Base-by-base conservation (phyloP, 2,888 invertebrate genomes). In the Neria commutata region DNA sequence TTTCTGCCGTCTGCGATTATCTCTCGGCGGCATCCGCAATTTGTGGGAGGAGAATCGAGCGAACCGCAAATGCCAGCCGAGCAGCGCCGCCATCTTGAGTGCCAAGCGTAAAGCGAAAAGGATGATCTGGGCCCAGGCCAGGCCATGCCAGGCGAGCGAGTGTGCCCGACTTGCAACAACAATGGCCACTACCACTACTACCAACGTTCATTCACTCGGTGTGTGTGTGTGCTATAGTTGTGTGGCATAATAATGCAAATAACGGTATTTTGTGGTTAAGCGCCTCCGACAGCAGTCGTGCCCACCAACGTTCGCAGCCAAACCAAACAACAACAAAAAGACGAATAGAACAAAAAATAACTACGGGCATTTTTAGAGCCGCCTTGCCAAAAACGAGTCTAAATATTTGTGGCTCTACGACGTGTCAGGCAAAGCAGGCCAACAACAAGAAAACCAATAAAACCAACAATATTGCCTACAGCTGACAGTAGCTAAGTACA, bases 1-100 rank as follows among this genome's bases (percentile, higher is more conserved):
- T 42, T 42, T 42, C 49, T 58, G 53, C 63, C 48, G 49, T 54
- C 40, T 26, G 33, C 52, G 60, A 61, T 64, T 60, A 62, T 62
- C 60, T 62, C 40, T 14, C n/a, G n/a, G 45, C 54, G 17, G 46
- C 11, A 19, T 33, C 46, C 29, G 17, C 37, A 14, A 29, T 23
- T 58, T 61, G 67, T 66, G 66, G 68, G 68, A 63, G 68, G 68
- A 68, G 67, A 63, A 62, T 66, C 48, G 45, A 26, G 40, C 37
- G 49, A 51, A 56, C 56, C 60, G 51, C 59, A 62, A 62, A 57
- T 51, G 46, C 52, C 34, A 45, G 29, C 5, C 25, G 23, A 29
- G 25, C 23, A 21, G 25, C 26, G 57, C 60, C 63, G 63, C 63
- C 66, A 66, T 66, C 66, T 66, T 65, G 57, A 56, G 60, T 56